These are phyloP conservation scores for Oncorhynchus keta DNA, from an alignment of 2,113 vertebrate species.

Conservation along the genomic window DNA sequence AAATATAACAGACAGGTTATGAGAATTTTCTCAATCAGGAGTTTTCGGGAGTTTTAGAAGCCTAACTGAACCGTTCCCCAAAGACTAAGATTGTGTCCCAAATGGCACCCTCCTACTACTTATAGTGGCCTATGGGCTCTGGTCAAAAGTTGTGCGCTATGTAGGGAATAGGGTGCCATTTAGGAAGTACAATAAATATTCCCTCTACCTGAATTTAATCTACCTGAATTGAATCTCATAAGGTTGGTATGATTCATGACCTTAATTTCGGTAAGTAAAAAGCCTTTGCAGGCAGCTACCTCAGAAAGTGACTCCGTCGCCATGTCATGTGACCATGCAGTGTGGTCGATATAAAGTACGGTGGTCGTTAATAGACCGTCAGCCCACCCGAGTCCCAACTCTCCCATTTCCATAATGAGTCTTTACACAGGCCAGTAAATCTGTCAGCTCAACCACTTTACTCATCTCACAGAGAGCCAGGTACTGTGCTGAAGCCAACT, in stretches of 20 bases:
- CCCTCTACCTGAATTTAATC: background rate
- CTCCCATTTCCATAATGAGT: constrained; percentile 20
- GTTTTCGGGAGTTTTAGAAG: background rate
- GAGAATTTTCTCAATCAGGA: background rate
- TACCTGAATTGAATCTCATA: background rate
- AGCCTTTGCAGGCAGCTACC: background rate
- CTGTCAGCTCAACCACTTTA: background rate
- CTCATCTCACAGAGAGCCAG: too few relatives aligned
- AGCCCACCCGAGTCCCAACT: background rate
- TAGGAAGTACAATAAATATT: too few relatives aligned
- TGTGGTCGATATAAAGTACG: constrained; percentile 16
- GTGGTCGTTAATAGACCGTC: constrained; percentile 16
- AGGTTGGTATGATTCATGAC: constrained; percentile 9
- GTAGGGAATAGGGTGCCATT: too few relatives aligned
- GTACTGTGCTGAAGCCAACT: too few relatives aligned
- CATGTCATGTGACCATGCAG: background rate
- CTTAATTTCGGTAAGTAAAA: background rate
- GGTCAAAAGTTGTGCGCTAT: too few relatives aligned
- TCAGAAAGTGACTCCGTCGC: too few relatives aligned
- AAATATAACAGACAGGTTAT: too few relatives aligned
- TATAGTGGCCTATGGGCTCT: too few relatives aligned
- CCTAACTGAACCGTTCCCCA: too few relatives aligned
- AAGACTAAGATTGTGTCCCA: too few relatives aligned
- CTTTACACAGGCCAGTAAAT: background rate
- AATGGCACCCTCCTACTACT: too few relatives aligned